Percentiles rank a stretch among this genome's conserved stretches.
Evolutionary conservation across 2,113 vertebrate species (phyloP).

Genomic region (Picathartes gymnocephalus): DNA sequence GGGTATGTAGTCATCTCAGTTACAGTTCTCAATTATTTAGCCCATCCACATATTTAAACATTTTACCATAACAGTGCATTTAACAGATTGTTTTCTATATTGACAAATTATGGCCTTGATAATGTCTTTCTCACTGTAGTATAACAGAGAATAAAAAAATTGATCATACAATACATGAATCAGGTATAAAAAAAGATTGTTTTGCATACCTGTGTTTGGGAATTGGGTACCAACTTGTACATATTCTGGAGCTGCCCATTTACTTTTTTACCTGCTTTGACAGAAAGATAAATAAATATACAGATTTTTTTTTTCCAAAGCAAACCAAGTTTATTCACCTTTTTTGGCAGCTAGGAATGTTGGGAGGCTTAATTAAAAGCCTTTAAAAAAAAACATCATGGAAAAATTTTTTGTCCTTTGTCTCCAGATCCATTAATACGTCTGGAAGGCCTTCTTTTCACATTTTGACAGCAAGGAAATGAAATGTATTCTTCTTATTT

Average conservation of each 20-base stretch:
- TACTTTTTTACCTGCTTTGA: constrained; percentile 72
- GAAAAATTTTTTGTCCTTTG: neutral
- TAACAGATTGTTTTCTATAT: neutral
- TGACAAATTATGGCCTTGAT: neutral
- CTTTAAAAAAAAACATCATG: neutral
- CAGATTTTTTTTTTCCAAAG: neutral
- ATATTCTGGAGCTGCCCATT: constrained; percentile 78
- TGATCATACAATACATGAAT: neutral
- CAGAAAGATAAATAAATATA: constrained; percentile 1
- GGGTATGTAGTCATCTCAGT: neutral
- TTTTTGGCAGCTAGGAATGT: neutral
- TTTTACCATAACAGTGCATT: neutral
- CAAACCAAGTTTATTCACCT: neutral
- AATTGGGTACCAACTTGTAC: constrained; percentile 68
- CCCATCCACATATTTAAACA: neutral
- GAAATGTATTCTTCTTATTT: neutral
- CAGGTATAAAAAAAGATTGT: neutral
- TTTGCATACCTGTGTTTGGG: constrained; percentile 71
- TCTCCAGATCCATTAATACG: neutral
- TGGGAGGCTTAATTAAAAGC: neutral
- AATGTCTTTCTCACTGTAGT: neutral
- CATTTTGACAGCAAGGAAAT: neutral
- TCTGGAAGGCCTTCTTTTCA: neutral
- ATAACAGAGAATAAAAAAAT: neutral
- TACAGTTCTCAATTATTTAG: neutral